Percentiles rank a stretch among this genome's conserved stretches.
These are phyloP conservation scores for Brachyrhaphis roseni DNA, from an alignment of 2,797 vertebrate species.

Conservation along the genomic window DNA sequence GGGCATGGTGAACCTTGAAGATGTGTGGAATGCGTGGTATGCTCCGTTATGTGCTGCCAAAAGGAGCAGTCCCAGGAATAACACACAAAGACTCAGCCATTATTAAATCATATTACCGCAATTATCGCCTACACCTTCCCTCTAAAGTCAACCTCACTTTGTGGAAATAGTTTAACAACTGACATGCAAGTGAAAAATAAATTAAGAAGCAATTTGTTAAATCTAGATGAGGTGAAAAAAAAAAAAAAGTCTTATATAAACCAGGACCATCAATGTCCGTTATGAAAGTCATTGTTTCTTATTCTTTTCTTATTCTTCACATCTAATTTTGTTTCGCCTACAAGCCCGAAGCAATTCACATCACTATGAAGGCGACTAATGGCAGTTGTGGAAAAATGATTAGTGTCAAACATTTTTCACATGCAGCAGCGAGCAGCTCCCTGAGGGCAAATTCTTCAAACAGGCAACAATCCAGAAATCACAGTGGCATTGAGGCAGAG, in stretches of 20 bases:
- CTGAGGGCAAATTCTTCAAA: slow-evolving; percentile 56
- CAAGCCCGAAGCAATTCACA: slow-evolving; percentile 51
- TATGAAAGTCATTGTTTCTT: slow-evolving; percentile 12
- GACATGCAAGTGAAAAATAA: not conserved
- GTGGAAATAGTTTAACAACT: not conserved
- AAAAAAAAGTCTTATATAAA: not conserved
- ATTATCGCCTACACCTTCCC: not conserved
- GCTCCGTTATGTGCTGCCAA: slow-evolving; percentile 20
- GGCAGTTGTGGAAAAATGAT: slow-evolving; percentile 76
- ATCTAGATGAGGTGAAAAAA: not conserved
- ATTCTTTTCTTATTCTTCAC: slow-evolving; percentile 1
- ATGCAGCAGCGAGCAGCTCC: slow-evolving; percentile 57
- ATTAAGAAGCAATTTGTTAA: not conserved
- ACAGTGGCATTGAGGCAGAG: slow-evolving; percentile 26
- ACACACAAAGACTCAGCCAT: not conserved
- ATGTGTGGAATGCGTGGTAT: slow-evolving; percentile 54
- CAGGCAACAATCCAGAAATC: slow-evolving; percentile 42
- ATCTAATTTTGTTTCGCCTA: slow-evolving; percentile 52
- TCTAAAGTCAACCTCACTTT: slow-evolving; percentile 8
- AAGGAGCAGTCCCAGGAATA: slow-evolving; percentile 25
- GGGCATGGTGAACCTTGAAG: slow-evolving; percentile 34
- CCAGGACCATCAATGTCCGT: not conserved
- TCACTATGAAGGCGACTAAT: slow-evolving; percentile 63
- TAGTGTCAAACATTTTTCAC: slow-evolving; percentile 70
- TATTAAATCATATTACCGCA: not conserved